These are phyloP conservation scores for Ichneumon xanthorius DNA, from an alignment of 2,888 invertebrate genomes.

Conservation along the genomic window DNA sequence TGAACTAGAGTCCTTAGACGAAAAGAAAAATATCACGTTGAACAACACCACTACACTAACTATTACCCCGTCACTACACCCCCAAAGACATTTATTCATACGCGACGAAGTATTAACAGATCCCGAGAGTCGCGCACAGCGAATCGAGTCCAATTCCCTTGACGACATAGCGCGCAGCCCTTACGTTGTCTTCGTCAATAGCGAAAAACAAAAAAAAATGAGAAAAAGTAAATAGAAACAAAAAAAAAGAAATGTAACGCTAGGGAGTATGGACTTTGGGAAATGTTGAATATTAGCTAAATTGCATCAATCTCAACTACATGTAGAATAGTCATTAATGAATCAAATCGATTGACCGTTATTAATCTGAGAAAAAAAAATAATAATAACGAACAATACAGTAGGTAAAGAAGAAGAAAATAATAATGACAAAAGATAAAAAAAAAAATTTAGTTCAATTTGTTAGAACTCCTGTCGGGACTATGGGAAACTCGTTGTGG, in stretches of 20 bases:
- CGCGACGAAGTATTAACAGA: conserved; percentile 76
- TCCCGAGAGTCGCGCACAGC: conserved; percentile 67
- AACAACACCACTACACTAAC: conserved; percentile 13
- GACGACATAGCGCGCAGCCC: conserved; percentile 32
- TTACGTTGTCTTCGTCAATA: conserved; percentile 26
- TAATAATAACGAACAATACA: conserved; percentile 75
- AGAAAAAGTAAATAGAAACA: conserved; percentile 25
- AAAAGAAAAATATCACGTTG: conserved; percentile 52
- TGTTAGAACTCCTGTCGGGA: conserved; percentile 80
- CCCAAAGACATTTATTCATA: conserved; percentile 74
- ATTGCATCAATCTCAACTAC: conserved; percentile 74
- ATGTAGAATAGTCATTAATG: conserved; percentile 79
- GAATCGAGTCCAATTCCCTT: conserved; percentile 56
- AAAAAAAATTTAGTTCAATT: conserved; percentile 80
- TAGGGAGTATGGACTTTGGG: conserved; percentile 66
- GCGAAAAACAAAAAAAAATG: conserved; percentile 10
- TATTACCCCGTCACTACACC: conserved; percentile 23
- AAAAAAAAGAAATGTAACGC: conserved; percentile 37
- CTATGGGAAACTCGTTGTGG: conserved; percentile 79
- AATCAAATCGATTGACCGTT: conserved; percentile 80
- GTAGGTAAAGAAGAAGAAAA: conserved; percentile 72
- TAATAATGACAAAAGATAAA: conserved; percentile 22
- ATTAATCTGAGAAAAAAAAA: conserved; percentile 70
- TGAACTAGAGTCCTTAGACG: conserved; percentile 71
- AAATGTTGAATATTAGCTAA: conserved; percentile 75